phyloP scores from a whole-genome alignment of 2,113 vertebrate genomes.

The Rana temporaria region DNA sequence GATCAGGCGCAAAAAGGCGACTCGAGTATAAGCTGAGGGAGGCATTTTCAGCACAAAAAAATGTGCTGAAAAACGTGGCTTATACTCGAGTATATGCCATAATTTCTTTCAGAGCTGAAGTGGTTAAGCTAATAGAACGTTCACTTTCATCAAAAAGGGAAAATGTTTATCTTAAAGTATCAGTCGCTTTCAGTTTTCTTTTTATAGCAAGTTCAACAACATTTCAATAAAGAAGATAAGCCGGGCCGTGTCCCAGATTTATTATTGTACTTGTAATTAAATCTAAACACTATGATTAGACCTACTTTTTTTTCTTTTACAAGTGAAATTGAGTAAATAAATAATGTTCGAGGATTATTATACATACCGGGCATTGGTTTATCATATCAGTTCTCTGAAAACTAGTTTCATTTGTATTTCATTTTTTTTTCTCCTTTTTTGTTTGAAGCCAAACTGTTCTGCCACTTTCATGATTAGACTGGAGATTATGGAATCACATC shows the following conservation, averaged over 20 bases:
- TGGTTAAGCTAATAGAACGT: too few species aligned
- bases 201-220: neutral
- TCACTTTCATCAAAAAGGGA: too few species aligned
- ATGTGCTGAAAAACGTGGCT: too few species aligned
- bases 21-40: too few species aligned
- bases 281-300: conserved; percentile 22
- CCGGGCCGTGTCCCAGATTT: neutral
- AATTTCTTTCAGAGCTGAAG: too few species aligned
- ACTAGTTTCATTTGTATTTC: conserved; percentile 2
- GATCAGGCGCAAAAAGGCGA: too few species aligned
- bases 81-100: too few species aligned
- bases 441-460: conserved; percentile 44
- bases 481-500: conserved; percentile 63
- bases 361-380: conserved; percentile 2
- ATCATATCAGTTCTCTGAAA: neutral
- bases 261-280: conserved; percentile 12
- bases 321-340: conserved; percentile 28
- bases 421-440: conserved; percentile 8
- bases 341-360: neutral
- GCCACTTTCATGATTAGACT: conserved; percentile 64
- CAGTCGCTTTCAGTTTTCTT: too few species aligned
- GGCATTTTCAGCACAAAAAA: too few species aligned
- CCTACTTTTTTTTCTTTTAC: conserved; percentile 23
- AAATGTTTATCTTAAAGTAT: too few species aligned
- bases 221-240: neutral